Percentiles rank a stretch among this genome's conserved stretches.
phyloP scores from a whole-genome alignment of 2,888 invertebrate genomes.

The Rhamnusium bicolor region DNA sequence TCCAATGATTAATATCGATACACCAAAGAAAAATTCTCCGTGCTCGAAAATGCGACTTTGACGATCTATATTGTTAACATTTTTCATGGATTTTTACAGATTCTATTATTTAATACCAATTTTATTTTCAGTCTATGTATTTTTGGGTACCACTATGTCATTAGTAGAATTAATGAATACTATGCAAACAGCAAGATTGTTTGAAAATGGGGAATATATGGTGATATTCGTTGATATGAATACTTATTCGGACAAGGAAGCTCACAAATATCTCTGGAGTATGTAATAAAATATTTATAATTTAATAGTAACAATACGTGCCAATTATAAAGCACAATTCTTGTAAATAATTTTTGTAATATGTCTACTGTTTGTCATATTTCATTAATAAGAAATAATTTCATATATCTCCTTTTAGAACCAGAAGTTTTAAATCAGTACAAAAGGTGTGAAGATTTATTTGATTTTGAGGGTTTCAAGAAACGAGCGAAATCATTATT shows the following conservation, averaged over 20 bases:
- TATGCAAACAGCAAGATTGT: constrained; percentile 90
- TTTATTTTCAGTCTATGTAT: constrained; percentile 89
- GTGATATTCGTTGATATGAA: constrained; percentile 95
- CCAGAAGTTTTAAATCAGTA: constrained; percentile 75
- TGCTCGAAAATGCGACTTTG: no score
- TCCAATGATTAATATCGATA: no score
- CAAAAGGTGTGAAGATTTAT: constrained; percentile 77
- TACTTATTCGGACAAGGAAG: constrained; percentile 84
- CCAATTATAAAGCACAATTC: no score
- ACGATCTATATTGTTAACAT: no score
- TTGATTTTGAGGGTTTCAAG: constrained; percentile 74
- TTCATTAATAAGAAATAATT: no score
- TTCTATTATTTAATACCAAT: not conserved
- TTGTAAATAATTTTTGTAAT: no score
- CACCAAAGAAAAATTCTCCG: no score
- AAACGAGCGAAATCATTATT: constrained; percentile 87
- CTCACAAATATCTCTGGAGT: constrained; percentile 85
- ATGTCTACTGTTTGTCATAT: no score
- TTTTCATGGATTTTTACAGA: no score
- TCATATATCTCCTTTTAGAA: constrained; percentile 64
- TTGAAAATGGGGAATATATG: constrained; percentile 94
- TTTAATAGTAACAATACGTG: not conserved
- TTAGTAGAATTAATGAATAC: constrained; percentile 93
- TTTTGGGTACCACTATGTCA: constrained; percentile 89
- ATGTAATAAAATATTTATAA: constrained; percentile 65